Percentiles rank a stretch among this genome's conserved stretches.
phyloP scores from a whole-genome alignment of 2,113 vertebrate species.

The Perca fluviatilis region DNA sequence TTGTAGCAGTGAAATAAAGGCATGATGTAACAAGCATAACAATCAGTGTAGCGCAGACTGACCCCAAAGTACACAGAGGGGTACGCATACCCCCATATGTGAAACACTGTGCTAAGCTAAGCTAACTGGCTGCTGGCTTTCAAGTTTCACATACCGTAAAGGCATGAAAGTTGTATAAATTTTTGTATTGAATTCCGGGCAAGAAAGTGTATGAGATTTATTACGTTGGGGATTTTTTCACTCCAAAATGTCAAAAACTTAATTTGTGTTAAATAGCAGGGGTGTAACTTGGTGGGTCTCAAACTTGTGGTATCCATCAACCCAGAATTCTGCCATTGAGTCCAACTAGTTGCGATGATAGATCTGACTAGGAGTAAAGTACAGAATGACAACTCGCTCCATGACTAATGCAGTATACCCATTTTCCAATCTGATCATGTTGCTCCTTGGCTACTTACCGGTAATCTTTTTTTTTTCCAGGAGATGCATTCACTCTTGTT shows the following conservation, averaged over 20 bases:
- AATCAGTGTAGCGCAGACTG: neutral
- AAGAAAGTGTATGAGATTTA: neutral
- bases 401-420: neutral
- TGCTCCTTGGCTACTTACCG: neutral
- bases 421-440: slow-evolving; percentile 6
- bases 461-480: neutral
- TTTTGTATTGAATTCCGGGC: neutral
- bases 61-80: too few relatives aligned
- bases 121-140: neutral
- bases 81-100: too few relatives aligned
- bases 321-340: neutral
- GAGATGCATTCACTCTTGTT: neutral
- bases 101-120: neutral
- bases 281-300: too few relatives aligned
- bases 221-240: neutral
- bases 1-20: neutral
- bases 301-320: neutral
- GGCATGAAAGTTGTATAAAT: neutral
- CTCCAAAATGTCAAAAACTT: neutral
- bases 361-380: neutral
- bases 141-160: neutral
- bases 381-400: neutral
- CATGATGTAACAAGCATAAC: neutral
- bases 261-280: neutral
- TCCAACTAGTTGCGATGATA: neutral